Evolutionary conservation across 2,797 vertebrate species (phyloP).

Genomic region (Acridotheres tristis): DNA sequence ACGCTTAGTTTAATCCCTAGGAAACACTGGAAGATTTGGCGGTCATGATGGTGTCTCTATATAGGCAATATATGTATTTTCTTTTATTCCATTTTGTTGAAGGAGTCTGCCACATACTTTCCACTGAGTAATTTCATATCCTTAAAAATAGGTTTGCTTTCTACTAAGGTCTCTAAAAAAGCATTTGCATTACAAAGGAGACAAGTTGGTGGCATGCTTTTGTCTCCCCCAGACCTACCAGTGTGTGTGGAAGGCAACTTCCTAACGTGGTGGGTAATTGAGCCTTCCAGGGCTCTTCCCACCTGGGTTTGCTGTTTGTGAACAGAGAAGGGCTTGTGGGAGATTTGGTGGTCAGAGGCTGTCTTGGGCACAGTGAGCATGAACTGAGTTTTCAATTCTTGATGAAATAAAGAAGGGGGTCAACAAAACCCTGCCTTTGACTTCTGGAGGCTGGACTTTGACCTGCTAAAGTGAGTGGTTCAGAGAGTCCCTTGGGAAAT

Average conservation of each 20-base stretch:
- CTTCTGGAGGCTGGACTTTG: too few species aligned
- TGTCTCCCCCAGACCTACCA: neutral
- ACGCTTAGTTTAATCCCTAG: neutral
- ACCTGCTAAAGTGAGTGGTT: neutral
- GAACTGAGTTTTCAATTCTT: neutral
- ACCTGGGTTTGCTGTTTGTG: neutral
- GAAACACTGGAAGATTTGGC: neutral
- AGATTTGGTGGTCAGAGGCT: neutral
- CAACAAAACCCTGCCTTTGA: neutral
- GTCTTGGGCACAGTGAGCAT: neutral
- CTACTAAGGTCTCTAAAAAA: neutral
- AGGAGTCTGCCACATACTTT: neutral
- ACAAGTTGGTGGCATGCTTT: neutral
- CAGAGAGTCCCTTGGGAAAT: neutral
- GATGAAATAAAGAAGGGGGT: neutral
- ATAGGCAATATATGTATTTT: neutral
- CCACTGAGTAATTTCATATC: neutral
- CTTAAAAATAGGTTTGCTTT: neutral
- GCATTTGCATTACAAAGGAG: neutral
- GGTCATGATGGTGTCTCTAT: neutral
- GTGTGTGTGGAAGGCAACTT: neutral
- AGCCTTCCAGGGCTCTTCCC: neutral
- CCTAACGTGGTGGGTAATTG: too few species aligned
- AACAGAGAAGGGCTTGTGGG: neutral
- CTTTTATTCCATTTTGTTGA: neutral